These are phyloP conservation scores for Troides helena DNA, from an alignment of 2,888 invertebrate species.

Conservation along the genomic window DNA sequence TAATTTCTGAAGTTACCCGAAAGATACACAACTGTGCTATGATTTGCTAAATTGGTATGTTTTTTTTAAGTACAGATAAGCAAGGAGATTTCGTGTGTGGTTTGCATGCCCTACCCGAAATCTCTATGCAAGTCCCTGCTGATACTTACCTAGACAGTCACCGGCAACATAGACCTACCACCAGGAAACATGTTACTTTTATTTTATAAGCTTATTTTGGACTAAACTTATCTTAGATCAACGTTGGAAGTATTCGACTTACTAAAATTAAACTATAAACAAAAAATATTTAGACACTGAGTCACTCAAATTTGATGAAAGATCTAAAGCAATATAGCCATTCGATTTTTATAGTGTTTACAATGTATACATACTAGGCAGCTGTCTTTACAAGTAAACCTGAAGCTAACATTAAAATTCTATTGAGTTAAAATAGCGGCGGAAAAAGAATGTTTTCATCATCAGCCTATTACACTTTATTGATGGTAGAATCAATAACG, in stretches of 20 bases:
- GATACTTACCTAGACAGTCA: not conserved
- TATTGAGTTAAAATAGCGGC: not conserved
- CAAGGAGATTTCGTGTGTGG: too few relatives aligned
- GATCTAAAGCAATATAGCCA: conserved; percentile 36
- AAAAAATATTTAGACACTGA: conserved; percentile 45
- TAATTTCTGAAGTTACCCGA: too few relatives aligned
- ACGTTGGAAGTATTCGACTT: conserved; percentile 35
- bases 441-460: too few relatives aligned
- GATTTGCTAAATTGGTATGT: too few relatives aligned
- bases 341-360: conserved; percentile 35
- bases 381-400: not conserved
- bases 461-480: too few relatives aligned
- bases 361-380: conserved; percentile 16
- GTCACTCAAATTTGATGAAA: conserved; percentile 44
- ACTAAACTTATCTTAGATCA: conserved; percentile 30
- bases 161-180: too few relatives aligned
- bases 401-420: not conserved
- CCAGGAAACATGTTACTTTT: not conserved
- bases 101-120: too few relatives aligned
- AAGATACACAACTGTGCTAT: too few relatives aligned
- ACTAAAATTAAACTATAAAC: conserved; percentile 36
- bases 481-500: too few relatives aligned
- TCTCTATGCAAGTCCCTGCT: not conserved
- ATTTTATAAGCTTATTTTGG: conserved; percentile 30
- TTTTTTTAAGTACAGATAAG: too few relatives aligned